These are phyloP conservation scores for Caenorhabditis virilis DNA, from an alignment of 2,888 invertebrate genomes.

Conservation along the genomic window DNA sequence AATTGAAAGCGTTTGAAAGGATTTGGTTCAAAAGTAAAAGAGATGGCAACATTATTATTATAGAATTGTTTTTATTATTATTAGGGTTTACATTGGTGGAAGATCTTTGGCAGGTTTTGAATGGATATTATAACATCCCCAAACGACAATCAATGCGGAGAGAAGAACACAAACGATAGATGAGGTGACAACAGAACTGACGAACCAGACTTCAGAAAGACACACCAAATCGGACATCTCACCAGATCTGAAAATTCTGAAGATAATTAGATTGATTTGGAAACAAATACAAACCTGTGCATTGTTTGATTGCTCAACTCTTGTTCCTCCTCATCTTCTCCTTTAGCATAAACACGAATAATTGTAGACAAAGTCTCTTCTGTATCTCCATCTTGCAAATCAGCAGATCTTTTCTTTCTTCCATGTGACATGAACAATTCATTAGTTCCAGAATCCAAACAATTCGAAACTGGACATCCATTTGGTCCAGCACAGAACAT, in stretches of 20 bases:
- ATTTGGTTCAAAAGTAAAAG: no score
- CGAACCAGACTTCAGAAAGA: slow-evolving; percentile 66
- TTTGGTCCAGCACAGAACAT: slow-evolving; percentile 69
- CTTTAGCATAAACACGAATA: slow-evolving; percentile 68
- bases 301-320: slow-evolving; percentile 30
- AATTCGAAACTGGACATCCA: slow-evolving; percentile 69
- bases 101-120: slow-evolving; percentile 15
- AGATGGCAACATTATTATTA: no score
- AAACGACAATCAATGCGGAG: slow-evolving; percentile 66
- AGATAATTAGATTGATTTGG: neutral
- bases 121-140: slow-evolving; percentile 61
- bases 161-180: slow-evolving; percentile 67
- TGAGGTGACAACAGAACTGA: slow-evolving; percentile 66
- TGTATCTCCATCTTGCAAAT: slow-evolving; percentile 50
- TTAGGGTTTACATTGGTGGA: no score
- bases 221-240: slow-evolving; percentile 57
- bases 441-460: slow-evolving; percentile 68
- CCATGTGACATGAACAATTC: slow-evolving; percentile 69
- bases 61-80: no score
- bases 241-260: neutral
- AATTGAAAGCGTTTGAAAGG: no score
- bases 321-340: slow-evolving; percentile 63
- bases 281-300: slow-evolving; percentile 18
- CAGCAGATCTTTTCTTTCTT: slow-evolving; percentile 63
- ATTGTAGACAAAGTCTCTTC: slow-evolving; percentile 68